Percentiles rank a stretch among this genome's conserved stretches.
These are phyloP conservation scores for Spea bombifrons DNA, from an alignment of 2,113 vertebrate species.

Conservation along the genomic window DNA sequence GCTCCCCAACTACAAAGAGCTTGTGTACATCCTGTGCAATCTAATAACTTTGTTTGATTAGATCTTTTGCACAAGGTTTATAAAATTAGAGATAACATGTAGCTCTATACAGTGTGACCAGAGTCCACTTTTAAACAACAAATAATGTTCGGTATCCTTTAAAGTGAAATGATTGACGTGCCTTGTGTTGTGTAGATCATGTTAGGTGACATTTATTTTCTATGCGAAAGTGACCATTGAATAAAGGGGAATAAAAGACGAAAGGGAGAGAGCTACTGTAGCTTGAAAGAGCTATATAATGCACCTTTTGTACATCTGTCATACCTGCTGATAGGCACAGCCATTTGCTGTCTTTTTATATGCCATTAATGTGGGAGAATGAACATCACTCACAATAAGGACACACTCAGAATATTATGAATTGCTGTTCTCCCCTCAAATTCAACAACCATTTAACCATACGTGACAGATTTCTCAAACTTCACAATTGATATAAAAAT, in stretches of 20 bases:
- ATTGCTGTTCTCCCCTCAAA: neutral
- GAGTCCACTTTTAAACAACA: constrained; percentile 6
- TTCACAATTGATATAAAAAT: neutral
- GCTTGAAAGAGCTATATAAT: constrained; percentile 37
- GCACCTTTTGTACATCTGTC: constrained; percentile 38
- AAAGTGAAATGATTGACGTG: constrained; percentile 33
- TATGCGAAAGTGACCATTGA: constrained; percentile 26
- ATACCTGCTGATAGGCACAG: constrained; percentile 40
- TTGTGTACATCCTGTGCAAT: too few relatives aligned
- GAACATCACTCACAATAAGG: constrained; percentile 1
- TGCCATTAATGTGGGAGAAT: constrained; percentile 21
- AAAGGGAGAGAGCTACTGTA: constrained; percentile 24
- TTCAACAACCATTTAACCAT: neutral
- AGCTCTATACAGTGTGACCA: neutral
- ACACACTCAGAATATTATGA: neutral
- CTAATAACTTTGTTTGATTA: too few relatives aligned
- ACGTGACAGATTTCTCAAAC: neutral
- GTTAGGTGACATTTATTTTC: constrained; percentile 46
- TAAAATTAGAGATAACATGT: too few relatives aligned
- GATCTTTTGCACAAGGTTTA: too few relatives aligned
- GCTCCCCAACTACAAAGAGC: too few relatives aligned
- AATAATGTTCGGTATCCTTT: constrained; percentile 13
- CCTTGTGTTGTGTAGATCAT: constrained; percentile 36
- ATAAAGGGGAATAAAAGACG: constrained; percentile 27
- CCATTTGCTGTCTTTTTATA: constrained; percentile 33